Percentiles rank a stretch among this genome's conserved stretches.
These are phyloP conservation scores for Torymus texanus DNA, from an alignment of 2,888 invertebrate genomes.

Conservation along the genomic window DNA sequence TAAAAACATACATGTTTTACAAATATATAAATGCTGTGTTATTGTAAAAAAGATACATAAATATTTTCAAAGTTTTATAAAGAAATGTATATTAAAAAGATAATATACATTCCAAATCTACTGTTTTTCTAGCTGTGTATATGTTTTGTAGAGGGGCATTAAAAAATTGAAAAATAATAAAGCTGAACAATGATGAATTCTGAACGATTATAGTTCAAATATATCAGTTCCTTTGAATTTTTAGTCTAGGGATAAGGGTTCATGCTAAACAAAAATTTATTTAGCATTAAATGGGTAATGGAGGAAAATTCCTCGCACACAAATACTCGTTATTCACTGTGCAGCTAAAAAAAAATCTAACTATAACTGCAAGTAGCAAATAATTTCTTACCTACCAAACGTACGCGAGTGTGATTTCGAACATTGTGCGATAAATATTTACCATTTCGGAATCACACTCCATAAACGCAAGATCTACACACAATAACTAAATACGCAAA, in stretches of 20 bases:
- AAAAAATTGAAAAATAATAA: background rate
- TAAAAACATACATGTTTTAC: too few relatives aligned
- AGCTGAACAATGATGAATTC: too few relatives aligned
- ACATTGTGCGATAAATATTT: too few relatives aligned
- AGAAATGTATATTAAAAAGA: too few relatives aligned
- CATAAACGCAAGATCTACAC: background rate
- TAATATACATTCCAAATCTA: too few relatives aligned
- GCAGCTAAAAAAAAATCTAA: constrained; percentile 4
- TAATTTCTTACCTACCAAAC: background rate
- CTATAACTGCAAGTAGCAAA: constrained; percentile 8
- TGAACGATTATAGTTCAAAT: too few relatives aligned
- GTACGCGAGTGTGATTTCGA: background rate
- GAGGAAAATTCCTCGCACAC: constrained; percentile 10
- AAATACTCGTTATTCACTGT: background rate
- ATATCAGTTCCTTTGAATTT: too few relatives aligned
- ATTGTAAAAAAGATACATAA: too few relatives aligned
- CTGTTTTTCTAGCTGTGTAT: constrained; percentile 3
- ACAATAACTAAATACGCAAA: background rate
- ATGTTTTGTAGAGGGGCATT: background rate
- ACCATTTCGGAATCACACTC: constrained; percentile 12
- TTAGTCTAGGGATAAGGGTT: constrained; percentile 6
- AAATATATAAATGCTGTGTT: too few relatives aligned
- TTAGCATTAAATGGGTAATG: background rate
- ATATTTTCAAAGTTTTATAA: too few relatives aligned
- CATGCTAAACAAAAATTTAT: constrained; percentile 18